Evolutionary conservation across 2,888 invertebrate species (phyloP), one percentile per base, ranked within the genome.

Genomic region (Pammene fasciana): DNA sequence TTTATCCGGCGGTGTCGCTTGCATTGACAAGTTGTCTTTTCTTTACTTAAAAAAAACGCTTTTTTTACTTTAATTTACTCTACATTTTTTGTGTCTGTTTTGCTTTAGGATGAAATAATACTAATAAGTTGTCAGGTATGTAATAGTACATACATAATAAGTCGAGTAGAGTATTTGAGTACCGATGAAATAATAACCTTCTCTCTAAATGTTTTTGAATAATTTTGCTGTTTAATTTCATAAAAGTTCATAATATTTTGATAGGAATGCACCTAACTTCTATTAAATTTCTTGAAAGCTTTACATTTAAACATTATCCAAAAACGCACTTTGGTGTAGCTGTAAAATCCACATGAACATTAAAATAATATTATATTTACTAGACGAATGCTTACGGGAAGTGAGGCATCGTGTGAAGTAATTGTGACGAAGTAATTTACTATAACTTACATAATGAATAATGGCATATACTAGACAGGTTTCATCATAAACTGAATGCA

Each of bases 381-480:
- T 50, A 62, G 41, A 41, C 13, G 26, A 0, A 55, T 8, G 48
- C 36, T 36, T 50, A 50, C 16, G 46, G 46, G 38, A 52, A 52
- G 41, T 62, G 36, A 62, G 26, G 14, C 16, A 34, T 67, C 60
- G 52, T 67, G 45, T 67, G 45, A 67, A 52, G 16, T 52, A 16
- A 59, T 67, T 60, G 66, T 60, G 18, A 60, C 59, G 43, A 55
- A 64, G 38, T 43, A 52, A 50, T 59, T 48, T 38, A 34, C 43
- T 52, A 7, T 52, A 52, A 67, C 48, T 67, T 36, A 50, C 38
- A 43, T 38, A 14, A 57, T 57, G 43, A 46, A 43, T 66, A 66
- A 66, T 57, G 50, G 50, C 41, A 59, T 18, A 38, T 57, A 26
- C 9, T 41, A 50, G 16, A 65, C 50, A 56, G 9, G 46, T 52